Evolutionary conservation across 1,140 invertebrate species (phyloP).

Genomic region (Portunus trituberculatus): DNA sequence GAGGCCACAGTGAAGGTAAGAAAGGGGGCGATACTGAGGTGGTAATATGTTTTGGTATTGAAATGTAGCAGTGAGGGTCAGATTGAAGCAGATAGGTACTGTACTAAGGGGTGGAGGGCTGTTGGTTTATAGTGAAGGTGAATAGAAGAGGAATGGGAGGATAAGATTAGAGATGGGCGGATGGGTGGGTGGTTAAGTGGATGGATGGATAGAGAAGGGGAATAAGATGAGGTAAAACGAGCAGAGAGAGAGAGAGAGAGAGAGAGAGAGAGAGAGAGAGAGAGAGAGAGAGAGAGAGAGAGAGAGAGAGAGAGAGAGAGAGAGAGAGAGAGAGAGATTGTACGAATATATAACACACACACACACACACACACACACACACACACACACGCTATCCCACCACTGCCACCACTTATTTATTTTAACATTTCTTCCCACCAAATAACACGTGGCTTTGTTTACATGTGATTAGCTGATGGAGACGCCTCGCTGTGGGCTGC

Average conservation of each 20-base stretch:
- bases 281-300: constrained; percentile 4
- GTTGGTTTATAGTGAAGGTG: too few species aligned
- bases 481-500: constrained; percentile 87
- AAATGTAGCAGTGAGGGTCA: too few species aligned
- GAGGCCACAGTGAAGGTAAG: constrained; percentile 81
- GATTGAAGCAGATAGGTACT: too few species aligned
- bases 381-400: too few species aligned
- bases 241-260: constrained; percentile 44
- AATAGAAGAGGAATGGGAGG: not conserved
- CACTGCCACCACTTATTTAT: too few species aligned
- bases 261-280: constrained; percentile 30
- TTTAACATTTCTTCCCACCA: not conserved
- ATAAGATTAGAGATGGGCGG: not conserved
- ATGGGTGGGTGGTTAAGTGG: not conserved
- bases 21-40: too few species aligned
- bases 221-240: not conserved
- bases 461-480: constrained; percentile 80
- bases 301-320: not conserved
- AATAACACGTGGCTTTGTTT: constrained; percentile 7
- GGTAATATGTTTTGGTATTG: too few species aligned
- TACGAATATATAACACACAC: not conserved
- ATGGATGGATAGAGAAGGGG: constrained; percentile 27
- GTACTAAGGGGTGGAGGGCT: too few species aligned
- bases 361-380: not conserved
- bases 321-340: not conserved